Percentiles rank a stretch among this genome's conserved stretches.
Conservation (phyloP, 2,113 vertebrate genomes). For the Ageneiosus marmoratus region DNA sequence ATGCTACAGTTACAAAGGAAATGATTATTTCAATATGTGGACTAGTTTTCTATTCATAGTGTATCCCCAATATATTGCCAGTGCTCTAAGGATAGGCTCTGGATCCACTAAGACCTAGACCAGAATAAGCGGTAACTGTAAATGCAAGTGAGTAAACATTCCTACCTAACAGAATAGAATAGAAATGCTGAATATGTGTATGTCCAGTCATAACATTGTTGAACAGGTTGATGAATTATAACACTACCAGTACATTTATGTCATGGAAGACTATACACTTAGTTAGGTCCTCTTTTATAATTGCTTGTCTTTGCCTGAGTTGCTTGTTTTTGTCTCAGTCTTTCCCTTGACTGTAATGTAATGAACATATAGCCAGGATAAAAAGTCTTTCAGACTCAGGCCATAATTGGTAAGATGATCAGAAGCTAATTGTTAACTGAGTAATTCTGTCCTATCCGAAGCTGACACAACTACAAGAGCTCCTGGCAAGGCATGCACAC, state of each 20-base stretch:
- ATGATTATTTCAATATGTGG: neutral
- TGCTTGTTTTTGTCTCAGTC: neutral
- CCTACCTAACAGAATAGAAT: neutral
- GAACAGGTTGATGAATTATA: neutral
- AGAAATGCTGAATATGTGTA: neutral
- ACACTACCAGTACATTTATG: neutral
- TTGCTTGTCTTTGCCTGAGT: neutral
- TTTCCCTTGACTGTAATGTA: constrained; percentile 29
- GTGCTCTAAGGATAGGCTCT: neutral
- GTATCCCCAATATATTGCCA: neutral
- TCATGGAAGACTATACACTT: neutral
- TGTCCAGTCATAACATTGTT: neutral
- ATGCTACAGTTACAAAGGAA: neutral
- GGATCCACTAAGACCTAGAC: neutral
- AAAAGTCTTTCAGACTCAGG: neutral
- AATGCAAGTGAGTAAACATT: neutral
- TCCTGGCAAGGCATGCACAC: neutral
- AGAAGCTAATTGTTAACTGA: constrained; percentile 24
- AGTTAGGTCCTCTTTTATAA: neutral
- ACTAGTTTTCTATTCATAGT: neutral
- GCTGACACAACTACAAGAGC: neutral
- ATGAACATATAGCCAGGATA: constrained; percentile 27
- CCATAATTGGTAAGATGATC: constrained; percentile 7
- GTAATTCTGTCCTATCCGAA: neutral
- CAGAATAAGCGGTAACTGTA: neutral